Base-by-base conservation (phyloP, 1,140 invertebrate genomes). In the Halictus rubicundus region DNA sequence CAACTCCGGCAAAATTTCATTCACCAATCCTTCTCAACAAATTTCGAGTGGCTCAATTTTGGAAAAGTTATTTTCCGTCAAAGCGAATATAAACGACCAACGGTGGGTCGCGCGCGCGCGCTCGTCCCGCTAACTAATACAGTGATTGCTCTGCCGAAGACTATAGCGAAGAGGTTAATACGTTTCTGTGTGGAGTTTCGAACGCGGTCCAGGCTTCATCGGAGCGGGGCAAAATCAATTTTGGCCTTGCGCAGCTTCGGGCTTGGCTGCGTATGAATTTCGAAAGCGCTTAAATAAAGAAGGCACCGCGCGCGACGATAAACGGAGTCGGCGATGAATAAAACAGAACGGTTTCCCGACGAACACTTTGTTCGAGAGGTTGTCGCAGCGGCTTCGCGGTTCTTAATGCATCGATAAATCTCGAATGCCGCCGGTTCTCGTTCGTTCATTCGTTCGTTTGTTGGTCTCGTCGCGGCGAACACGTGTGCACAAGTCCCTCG, bases 321-420 rank as follows among this genome's bases (percentile, higher is more conserved):
- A 16, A 16, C 54, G 54, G 21, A 57, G 46, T 14, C 12, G 27
- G 25, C 25, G 21, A 19, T 37, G 72, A 74, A 65, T 74, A 74
- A 68, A 76, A 19, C 32, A 42, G 21, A 46, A 19, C 0, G 2
- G 27, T 66, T 27, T 12, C 21, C 12, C 9, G 39, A 4, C n/a
- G 42, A 54, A 52, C 71, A 10, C 23, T 52, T 73, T 49, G 42
- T 73, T 65, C 68, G 59, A 46, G 23, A 49, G 37, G 27, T 65
- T 57, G 61, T 65, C 78, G 71, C 39, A 52, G 46, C 42, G 25
- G 57, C 54, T 59, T 32, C 65, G 70, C 52, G 60, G 25, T n/a
- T 71, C 61, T 71, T 87, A 84, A 86, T 87, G 85, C 82, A 75
- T 81, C 84, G 79, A 87, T 87, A 87, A 86, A 86, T 87, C 73